Base-by-base conservation (phyloP, 2,113 vertebrate genomes). In the Pelecanoides urinatrix region DNA sequence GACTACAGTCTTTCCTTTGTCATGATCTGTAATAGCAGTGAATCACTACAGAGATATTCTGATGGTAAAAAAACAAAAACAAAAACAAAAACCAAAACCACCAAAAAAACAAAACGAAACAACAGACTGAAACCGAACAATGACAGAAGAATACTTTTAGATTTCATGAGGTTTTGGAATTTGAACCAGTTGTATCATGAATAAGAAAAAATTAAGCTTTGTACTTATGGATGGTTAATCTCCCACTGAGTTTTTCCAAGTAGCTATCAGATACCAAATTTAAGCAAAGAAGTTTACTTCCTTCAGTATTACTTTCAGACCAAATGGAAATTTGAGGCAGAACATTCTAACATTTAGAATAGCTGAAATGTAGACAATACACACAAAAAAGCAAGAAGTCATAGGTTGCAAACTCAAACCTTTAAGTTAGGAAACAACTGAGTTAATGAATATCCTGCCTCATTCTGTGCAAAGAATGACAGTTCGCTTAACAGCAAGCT, bases 1-100 rank as follows among this genome's bases (percentile, higher is more conserved):
- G 83, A 92, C 91, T 49, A 87, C 23, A 88, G 73, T 77, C 92
- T 95, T 85, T 79, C 72, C 82, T 73, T 53, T 85, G 75, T 80
- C 84, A 95, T 30, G 55, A 94, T 79, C 75, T 90, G 29, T n/a
- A 96, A 92, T 50, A 80, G 91, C 52, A 80, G 58, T 94, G 92
- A 96, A 95, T 89, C 78, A 93, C 84, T 72, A 88, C 62, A 86
- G 66, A 74, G 40, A 91, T 92, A 91, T 26, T 89, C 40, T 88
- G 14, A 15, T 94, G 66, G 77, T 91, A 11, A 45, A 56, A 72
- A 65, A 38, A n/a, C n/a, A n/a, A n/a, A n/a, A n/a, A n/a, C n/a
- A n/a, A n/a, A n/a, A n/a, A n/a, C n/a, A n/a, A 72, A 56, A 32
- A 21, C 3, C 38, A 19, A n/a, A n/a, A n/a, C n/a, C 27, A 40